Evolutionary conservation across 2,797 vertebrate species (phyloP).

Genomic region (Bovichtus diacanthus): DNA sequence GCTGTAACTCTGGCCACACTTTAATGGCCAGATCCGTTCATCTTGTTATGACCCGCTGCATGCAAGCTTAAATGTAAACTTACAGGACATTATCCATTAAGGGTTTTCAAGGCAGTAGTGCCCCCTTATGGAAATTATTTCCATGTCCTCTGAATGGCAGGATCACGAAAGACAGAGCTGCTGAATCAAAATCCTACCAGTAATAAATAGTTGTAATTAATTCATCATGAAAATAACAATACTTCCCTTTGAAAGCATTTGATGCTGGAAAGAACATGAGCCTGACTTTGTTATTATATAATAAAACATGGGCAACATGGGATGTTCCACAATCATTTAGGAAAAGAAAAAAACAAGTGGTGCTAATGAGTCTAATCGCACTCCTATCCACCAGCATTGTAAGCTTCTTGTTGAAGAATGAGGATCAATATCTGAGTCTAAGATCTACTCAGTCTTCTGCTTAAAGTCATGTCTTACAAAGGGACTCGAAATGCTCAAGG

Average conservation of each 20-base stretch:
- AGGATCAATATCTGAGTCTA: conserved; percentile 53
- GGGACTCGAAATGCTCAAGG: conserved; percentile 21
- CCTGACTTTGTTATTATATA: neutral
- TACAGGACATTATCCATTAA: neutral
- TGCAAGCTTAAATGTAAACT: neutral
- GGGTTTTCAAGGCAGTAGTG: conserved; percentile 71
- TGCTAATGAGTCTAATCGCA: conserved; percentile 8
- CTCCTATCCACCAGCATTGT: neutral
- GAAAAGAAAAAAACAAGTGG: neutral
- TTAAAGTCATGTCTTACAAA: conserved; percentile 25
- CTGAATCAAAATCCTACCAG: neutral
- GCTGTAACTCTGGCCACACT: neutral
- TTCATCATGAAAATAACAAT: neutral
- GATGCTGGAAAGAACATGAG: neutral
- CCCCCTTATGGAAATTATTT: conserved; percentile 77
- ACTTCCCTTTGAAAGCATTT: neutral
- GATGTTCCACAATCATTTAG: neutral
- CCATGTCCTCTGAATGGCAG: conserved; percentile 30
- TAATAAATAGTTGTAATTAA: neutral
- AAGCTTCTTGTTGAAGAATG: neutral
- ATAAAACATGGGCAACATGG: neutral
- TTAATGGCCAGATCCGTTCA: neutral
- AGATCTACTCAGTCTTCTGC: conserved; percentile 29
- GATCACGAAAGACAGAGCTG: neutral
- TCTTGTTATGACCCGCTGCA: neutral